Percentiles rank a stretch among this genome's conserved stretches.
phyloP scores from a whole-genome alignment of 2,113 vertebrate genomes.

The Alosa alosa region DNA sequence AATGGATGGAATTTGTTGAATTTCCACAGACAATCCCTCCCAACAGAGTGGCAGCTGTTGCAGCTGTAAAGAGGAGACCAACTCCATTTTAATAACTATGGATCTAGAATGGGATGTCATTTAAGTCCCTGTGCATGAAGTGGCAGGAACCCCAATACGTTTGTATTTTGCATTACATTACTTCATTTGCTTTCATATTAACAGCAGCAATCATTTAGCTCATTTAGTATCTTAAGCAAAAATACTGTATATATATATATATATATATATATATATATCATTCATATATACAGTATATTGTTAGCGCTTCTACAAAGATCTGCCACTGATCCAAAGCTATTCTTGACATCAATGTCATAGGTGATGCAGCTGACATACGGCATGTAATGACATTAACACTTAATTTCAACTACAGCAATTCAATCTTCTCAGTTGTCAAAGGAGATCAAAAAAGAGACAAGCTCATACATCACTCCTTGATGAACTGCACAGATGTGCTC shows the following conservation, averaged over 20 bases:
- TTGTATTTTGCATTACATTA: not conserved
- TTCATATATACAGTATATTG: not conserved
- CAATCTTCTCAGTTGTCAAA: not conserved
- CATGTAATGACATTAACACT: conserved; percentile 7
- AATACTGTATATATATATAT: too few species aligned
- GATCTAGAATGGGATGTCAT: too few species aligned
- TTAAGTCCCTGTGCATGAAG: too few species aligned
- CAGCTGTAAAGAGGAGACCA: too few species aligned
- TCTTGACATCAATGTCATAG: conserved; percentile 6
- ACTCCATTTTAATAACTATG: too few species aligned
- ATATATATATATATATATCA: too few species aligned
- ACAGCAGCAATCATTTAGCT: not conserved
- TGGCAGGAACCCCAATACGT: too few species aligned
- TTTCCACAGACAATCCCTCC: too few species aligned
- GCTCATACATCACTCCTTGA: not conserved
- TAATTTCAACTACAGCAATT: not conserved
- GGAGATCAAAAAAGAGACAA: not conserved
- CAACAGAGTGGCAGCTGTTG: too few species aligned
- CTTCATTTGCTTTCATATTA: not conserved
- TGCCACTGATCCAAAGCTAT: not conserved
- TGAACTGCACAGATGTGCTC: not conserved
- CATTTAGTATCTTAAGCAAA: not conserved
- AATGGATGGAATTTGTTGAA: too few species aligned
- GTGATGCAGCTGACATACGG: not conserved
- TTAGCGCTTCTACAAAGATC: not conserved